Evolutionary conservation across 30 jellyfish, hydroid and myxozoan genomes (phyloP), one percentile per base, ranked within the genome.

Genomic region (Turritopsis dohrnii): DNA sequence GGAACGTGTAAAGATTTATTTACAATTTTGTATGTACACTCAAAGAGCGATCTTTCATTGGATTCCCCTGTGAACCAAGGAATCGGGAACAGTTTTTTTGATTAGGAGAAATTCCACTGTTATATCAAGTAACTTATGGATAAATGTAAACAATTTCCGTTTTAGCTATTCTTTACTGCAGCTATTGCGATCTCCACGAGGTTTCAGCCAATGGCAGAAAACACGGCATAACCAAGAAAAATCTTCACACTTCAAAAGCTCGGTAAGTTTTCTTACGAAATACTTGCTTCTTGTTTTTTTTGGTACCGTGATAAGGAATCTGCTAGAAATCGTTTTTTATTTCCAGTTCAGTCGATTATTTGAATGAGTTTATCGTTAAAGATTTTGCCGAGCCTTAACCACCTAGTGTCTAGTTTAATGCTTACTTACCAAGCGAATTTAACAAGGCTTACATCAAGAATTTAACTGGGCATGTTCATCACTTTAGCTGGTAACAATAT

Each of bases 121-220:
- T n/a, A n/a, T n/a, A n/a, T n/a, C n/a, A n/a, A n/a, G n/a, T n/a
- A n/a, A n/a, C n/a, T n/a, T n/a, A n/a, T n/a, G n/a, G n/a, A n/a
- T n/a, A n/a, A n/a, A n/a, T n/a, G n/a, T n/a, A n/a, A n/a, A n/a
- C n/a, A n/a, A 41, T 13, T 28, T 82, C 27, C 65, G 13, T 79
- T 84, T 28, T 74, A 90, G 97, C 97, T 28, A 90, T 90, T 31
- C 90, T 90, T 7, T 90, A 24, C 72, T 84, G 97, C 52, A 60
- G 80, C 27, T 84, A 81, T 21, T 89, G 89, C n/a, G 29, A 52
- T 21, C 86, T 90, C 66, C 92, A 85, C 53, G 97, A 90, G 53
- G 95, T 90, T 8, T 66, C 89, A 29, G 95, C 86, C n/a, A 90
- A 82, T 81, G 97, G 97, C 20, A 71, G 76, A 75, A 85, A 81